These are phyloP conservation scores for Portevinia maculata DNA, from an alignment of 2,888 invertebrate genomes.

Conservation along the genomic window DNA sequence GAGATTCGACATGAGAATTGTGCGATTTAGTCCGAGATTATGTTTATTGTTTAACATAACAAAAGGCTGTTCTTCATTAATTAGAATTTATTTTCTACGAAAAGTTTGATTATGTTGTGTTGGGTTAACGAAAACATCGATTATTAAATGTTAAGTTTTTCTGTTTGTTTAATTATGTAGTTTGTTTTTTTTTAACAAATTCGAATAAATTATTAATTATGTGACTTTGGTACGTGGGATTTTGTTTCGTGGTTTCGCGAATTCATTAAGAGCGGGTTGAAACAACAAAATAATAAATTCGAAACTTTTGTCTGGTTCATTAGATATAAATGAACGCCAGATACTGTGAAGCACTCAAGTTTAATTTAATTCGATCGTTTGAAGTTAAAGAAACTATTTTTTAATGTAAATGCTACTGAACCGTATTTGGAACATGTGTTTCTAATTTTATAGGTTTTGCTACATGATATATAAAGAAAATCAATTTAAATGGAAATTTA, in stretches of 20 bases:
- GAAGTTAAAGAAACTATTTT: constrained; percentile 12
- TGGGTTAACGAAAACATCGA: constrained; percentile 35
- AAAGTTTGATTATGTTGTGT: constrained; percentile 25
- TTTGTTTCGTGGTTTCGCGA: constrained; percentile 48
- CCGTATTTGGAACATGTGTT: constrained; percentile 49
- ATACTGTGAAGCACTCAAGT: constrained; percentile 17
- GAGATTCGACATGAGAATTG: constrained; percentile 1
- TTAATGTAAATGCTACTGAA: constrained; percentile 51
- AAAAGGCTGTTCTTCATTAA: constrained; percentile 25
- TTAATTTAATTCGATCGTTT: constrained; percentile 34
- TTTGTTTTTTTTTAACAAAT: constrained; percentile 2
- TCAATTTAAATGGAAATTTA: constrained; percentile 33
- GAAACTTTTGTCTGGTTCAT: background rate
- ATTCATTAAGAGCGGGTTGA: constrained; percentile 32
- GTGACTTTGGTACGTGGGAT: constrained; percentile 39
- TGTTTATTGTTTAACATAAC: constrained; percentile 10
- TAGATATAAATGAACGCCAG: constrained; percentile 52
- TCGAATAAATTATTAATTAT: constrained; percentile 53
- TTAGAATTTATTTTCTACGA: constrained; percentile 15
- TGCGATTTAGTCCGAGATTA: constrained; percentile 20
- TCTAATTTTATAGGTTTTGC: constrained; percentile 18
- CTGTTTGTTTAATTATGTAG: constrained; percentile 8
- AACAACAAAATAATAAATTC: background rate
- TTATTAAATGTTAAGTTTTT: constrained; percentile 14
- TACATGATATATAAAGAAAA: constrained; percentile 18